These are phyloP conservation scores for Arctia plantaginis DNA, from an alignment of 2,888 invertebrate genomes.

Conservation along the genomic window DNA sequence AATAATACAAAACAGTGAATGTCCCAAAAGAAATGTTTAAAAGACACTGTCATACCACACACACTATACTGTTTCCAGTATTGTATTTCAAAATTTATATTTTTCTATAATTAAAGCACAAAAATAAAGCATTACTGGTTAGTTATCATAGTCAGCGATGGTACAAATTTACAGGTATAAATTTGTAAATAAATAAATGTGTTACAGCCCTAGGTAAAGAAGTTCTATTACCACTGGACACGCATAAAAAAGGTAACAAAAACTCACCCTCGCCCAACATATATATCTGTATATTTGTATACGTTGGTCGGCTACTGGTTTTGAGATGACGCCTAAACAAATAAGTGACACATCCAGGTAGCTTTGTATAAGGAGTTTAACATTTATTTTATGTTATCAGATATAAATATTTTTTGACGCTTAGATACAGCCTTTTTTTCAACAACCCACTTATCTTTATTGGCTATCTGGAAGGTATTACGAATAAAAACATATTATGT, in stretches of 20 bases:
- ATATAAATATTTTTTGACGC: conserved; percentile 71
- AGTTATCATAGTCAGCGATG: neutral
- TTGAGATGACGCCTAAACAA: conserved; percentile 84
- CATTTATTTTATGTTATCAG: conserved; percentile 84
- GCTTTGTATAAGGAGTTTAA: conserved; percentile 75
- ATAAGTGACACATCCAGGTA: conserved; percentile 83
- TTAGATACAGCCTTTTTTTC: conserved; percentile 28
- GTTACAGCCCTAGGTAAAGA: conserved; percentile 66
- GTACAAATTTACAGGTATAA: too few relatives aligned
- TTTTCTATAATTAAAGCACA: neutral
- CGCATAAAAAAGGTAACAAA: conserved; percentile 80
- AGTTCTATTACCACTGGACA: conserved; percentile 78
- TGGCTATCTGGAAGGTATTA: neutral
- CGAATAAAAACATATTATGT: neutral
- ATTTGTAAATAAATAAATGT: conserved; percentile 6
- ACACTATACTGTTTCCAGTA: neutral
- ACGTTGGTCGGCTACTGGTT: conserved; percentile 84
- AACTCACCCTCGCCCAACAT: conserved; percentile 70
- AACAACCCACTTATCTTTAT: conserved; percentile 14
- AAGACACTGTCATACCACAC: neutral
- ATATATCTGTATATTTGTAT: conserved; percentile 68
- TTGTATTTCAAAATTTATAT: neutral
- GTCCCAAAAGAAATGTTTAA: conserved; percentile 21
- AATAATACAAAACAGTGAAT: conserved; percentile 34
- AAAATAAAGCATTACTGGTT: neutral